A percentile compares a stretch with the other conserved stretches of the same genome.
Evolutionary conservation across 2,888 invertebrate species (phyloP).

Genomic region (Drosophila bunnanda): DNA sequence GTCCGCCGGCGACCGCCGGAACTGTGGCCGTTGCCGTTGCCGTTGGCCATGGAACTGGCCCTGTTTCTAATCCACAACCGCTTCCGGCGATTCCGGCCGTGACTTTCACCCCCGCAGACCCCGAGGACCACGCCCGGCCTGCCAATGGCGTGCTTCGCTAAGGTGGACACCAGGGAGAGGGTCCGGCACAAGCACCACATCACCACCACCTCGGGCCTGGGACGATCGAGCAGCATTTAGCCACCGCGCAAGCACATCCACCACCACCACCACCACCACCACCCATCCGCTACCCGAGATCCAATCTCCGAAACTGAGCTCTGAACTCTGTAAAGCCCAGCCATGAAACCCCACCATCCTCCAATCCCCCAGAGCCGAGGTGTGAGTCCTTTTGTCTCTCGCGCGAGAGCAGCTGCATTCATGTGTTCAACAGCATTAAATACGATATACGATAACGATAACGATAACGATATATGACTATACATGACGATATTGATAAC

Average conservation of each 20-base stretch:
- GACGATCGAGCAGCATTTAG: conserved; percentile 84
- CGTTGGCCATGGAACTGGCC: conserved; percentile 17
- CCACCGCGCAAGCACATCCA: conserved; percentile 25
- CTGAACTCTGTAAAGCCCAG: conserved; percentile 8
- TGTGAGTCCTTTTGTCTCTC: background rate
- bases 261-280: background rate
- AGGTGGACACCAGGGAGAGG: conserved; percentile 42
- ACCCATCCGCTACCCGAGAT: conserved; percentile 18
- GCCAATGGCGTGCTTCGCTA: conserved; percentile 67
- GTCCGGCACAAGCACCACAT: conserved; percentile 77
- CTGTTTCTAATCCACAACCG: conserved; percentile 19
- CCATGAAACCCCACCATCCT: conserved; percentile 1
- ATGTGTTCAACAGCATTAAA: conserved; percentile 16
- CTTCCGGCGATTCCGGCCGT: conserved; percentile 30
- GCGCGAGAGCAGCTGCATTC: conserved; percentile 10
- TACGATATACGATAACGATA: conserved; percentile 8
- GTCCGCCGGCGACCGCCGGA: conserved; percentile 54
- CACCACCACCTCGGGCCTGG: conserved; percentile 72
- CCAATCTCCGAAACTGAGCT: conserved; percentile 5
- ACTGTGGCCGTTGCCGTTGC: conserved; percentile 50
- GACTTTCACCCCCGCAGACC: conserved; percentile 55
- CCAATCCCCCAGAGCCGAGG: conserved; percentile 15
- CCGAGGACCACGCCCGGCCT: conserved; percentile 31
- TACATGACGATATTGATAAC: conserved; percentile 15
- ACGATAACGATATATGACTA: background rate